Conservation (phyloP, 1,140 invertebrate genomes). For the Lordiphosa mommai region DNA sequence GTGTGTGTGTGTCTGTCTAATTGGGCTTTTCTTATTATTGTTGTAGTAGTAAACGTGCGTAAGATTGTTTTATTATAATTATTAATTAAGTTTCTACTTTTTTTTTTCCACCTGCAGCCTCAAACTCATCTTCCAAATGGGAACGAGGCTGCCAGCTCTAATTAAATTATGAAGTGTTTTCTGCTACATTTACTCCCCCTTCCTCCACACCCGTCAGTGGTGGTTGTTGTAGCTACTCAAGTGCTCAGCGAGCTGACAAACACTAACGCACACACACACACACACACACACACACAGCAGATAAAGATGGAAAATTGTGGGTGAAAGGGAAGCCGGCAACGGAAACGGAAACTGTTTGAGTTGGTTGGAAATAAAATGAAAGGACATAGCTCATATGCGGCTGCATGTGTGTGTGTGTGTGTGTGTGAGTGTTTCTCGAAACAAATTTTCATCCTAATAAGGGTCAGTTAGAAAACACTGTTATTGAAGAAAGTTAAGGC, state of each 20-base stretch:
- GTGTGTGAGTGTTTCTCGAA: too few relatives aligned
- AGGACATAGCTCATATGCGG: too few relatives aligned
- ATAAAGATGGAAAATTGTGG: too few relatives aligned
- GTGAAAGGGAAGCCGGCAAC: too few relatives aligned
- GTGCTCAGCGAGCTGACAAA: slow-evolving; percentile 57
- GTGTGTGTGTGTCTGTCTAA: not conserved
- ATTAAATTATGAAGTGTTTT: slow-evolving; percentile 73
- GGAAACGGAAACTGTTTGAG: slow-evolving; percentile 22
- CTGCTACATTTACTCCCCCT: slow-evolving; percentile 49
- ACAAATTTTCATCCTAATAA: too few relatives aligned
- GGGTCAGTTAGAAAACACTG: too few relatives aligned
- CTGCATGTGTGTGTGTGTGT: too few relatives aligned
- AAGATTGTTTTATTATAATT: slow-evolving; percentile 56
- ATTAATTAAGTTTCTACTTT: slow-evolving; percentile 42
- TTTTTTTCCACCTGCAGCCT: not conserved
- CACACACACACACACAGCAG: too few relatives aligned
- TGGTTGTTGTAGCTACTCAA: slow-evolving; percentile 29
- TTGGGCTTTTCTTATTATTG: not conserved
- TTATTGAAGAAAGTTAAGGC: too few relatives aligned
- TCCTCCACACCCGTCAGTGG: not conserved
- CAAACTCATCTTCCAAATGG: slow-evolving; percentile 9
- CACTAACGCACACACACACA: slow-evolving; percentile 14
- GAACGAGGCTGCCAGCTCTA: slow-evolving; percentile 56
- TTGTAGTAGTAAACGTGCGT: slow-evolving; percentile 29
- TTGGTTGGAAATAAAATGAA: not conserved